Evolutionary conservation across 2,888 invertebrate genomes (phyloP).

Genomic region (Chloromyia formosa): DNA sequence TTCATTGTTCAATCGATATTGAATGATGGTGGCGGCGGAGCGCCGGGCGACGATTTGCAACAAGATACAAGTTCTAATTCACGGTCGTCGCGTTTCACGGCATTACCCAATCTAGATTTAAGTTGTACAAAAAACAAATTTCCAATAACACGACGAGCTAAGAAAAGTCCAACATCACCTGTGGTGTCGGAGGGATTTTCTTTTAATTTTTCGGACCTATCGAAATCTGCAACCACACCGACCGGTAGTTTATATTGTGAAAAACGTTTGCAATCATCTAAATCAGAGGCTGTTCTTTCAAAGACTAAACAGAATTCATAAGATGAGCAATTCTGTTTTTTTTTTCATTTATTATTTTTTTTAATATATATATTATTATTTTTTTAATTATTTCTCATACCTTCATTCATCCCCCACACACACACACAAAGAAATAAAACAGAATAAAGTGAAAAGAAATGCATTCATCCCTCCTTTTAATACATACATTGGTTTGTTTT

Average conservation of each 20-base stretch:
- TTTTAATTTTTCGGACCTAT: conserved; percentile 57
- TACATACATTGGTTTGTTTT: conserved; percentile 5
- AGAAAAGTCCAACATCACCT: conserved; percentile 41
- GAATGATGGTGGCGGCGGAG: no score
- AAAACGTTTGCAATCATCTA: conserved; percentile 62
- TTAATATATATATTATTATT: conserved; percentile 8
- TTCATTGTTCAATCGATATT: conserved; percentile 42
- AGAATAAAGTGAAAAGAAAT: background rate
- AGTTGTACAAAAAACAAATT: conserved; percentile 70
- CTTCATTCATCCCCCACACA: background rate
- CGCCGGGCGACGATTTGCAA: no score
- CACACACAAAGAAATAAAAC: background rate
- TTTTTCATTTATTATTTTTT: conserved; percentile 20
- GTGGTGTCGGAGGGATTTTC: conserved; percentile 10
- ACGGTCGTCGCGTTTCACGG: no score
- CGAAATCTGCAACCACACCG: conserved; percentile 60
- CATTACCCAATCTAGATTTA: conserved; percentile 61
- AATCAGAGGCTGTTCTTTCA: conserved; percentile 59
- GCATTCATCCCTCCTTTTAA: conserved; percentile 21
- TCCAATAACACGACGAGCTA: conserved; percentile 64
- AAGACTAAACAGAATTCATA: conserved; percentile 49
- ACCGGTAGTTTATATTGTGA: conserved; percentile 63
- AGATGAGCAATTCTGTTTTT: conserved; percentile 30
- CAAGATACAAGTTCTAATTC: no score
- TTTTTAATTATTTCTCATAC: background rate